Base-by-base conservation (phyloP, 2,113 vertebrate genomes). In the mouse (Mus musculus) region DNA sequence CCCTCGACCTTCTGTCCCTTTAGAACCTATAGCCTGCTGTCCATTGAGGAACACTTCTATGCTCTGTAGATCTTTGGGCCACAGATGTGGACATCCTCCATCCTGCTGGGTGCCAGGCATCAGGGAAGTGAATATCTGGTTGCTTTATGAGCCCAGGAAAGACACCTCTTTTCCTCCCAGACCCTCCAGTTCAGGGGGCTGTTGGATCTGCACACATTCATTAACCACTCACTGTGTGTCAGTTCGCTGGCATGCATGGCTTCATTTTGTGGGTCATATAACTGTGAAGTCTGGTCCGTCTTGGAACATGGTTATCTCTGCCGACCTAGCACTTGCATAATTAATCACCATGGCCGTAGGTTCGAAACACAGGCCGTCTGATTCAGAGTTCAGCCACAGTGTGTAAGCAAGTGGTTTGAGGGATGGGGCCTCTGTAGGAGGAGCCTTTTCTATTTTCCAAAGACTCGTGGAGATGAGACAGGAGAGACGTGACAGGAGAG, bases 331-430 rank as follows among this genome's bases (percentile, higher is more conserved):
- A 7, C 54, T 19, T 2, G 0, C 33, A 30, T 49, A 67, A 46
- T 17, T 69, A 24, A 6, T 81, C 49, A 61, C 61, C 46, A 36
- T 5, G 1, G 28, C n/a, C 26, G 4, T 22, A 87, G 72, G 22
- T 13, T 0, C 56, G 52, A 67, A 90, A 89, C 73, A 92, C 78
- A 46, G 73, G 84, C 73, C 5, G 0, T 80, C 91, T 69, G 69
- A 82, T 56, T 94, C 72, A 69, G 92, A 96, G 52, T 59, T 52
- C 22, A 6, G 49, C 85, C 93, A n/a, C 36, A 81, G 49, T 77
- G 76, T 88, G 46, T 92, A 71, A 72, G 85, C 73, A 88, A 36
- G 67, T 12, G 9, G 5, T 80, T 42, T 1, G 16, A 78, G 17
- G 24, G 71, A 80, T 84, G 22, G n/a, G 49, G n/a, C 20, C 46